phyloP scores from a whole-genome alignment of 2,113 vertebrate species.

The Opisthocomus hoazin region DNA sequence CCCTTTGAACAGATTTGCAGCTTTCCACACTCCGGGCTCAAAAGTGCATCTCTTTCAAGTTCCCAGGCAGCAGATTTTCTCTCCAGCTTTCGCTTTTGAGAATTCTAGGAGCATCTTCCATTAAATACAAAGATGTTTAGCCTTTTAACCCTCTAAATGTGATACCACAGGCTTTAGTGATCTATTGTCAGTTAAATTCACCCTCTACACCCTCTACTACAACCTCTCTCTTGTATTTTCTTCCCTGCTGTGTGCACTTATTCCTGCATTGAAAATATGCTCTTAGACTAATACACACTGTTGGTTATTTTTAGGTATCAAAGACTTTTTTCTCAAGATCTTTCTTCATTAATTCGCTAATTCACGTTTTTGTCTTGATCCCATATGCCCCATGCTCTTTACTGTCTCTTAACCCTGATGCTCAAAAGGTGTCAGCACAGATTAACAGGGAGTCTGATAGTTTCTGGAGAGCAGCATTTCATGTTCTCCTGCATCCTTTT shows the following conservation, averaged over 20 bases:
- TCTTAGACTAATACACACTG: conserved; percentile 44
- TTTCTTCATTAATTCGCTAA: conserved; percentile 65
- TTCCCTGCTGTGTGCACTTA: conserved; percentile 52
- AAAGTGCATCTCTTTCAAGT: conserved; percentile 38
- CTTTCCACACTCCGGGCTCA: neutral
- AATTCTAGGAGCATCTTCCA: conserved; percentile 52
- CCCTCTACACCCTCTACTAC: conserved; percentile 19
- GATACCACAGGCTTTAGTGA: conserved; percentile 37
- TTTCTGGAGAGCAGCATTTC: conserved; percentile 51
- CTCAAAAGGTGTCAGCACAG: conserved; percentile 46
- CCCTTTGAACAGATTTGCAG: neutral
- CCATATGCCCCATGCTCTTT: conserved; percentile 49
- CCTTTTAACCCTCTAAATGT: conserved; percentile 51
- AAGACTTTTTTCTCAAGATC: conserved; percentile 55
- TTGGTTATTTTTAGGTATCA: conserved; percentile 59
- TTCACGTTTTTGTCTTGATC: conserved; percentile 57
- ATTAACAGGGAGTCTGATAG: conserved; percentile 53
- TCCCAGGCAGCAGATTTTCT: conserved; percentile 43
- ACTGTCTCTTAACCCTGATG: conserved; percentile 45
- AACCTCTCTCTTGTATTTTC: conserved; percentile 39
- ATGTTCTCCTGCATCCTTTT: conserved; percentile 47
- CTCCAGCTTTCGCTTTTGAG: conserved; percentile 44
- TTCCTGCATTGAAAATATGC: conserved; percentile 53
- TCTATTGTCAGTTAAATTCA: conserved; percentile 65
- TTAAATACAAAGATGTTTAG: conserved; percentile 43